These are phyloP conservation scores for Rhodophaea formosa DNA, from an alignment of 2,888 invertebrate genomes.

Conservation along the genomic window DNA sequence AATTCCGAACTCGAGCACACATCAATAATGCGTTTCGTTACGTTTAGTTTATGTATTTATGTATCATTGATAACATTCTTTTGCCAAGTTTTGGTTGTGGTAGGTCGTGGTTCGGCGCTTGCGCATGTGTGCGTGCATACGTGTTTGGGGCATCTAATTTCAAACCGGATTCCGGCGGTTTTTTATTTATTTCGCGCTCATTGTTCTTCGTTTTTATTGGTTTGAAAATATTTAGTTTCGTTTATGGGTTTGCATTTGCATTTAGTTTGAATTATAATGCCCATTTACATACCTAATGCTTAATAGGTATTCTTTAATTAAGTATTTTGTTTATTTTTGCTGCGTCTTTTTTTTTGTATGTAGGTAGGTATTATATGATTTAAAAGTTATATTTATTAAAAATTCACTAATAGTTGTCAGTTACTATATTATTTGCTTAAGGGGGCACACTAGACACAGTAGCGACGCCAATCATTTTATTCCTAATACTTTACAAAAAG, in stretches of 20 bases:
- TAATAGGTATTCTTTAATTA: neutral
- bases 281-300: neutral
- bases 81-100: slow-evolving; percentile 46
- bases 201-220: slow-evolving; percentile 23
- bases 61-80: slow-evolving; percentile 43
- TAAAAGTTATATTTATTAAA: too few relatives aligned
- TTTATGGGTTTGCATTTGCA: neutral
- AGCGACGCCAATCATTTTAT: too few relatives aligned
- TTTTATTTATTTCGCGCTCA: slow-evolving; percentile 40
- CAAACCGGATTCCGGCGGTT: slow-evolving; percentile 48
- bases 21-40: slow-evolving; percentile 36
- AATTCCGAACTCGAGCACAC: slow-evolving; percentile 43
- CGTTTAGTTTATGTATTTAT: slow-evolving; percentile 44
- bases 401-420: too few relatives aligned
- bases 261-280: neutral
- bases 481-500: too few relatives aligned
- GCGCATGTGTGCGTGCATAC: slow-evolving; percentile 39
- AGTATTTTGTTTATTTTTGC: neutral
- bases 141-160: slow-evolving; percentile 67
- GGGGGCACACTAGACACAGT: too few relatives aligned
- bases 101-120: slow-evolving; percentile 56
- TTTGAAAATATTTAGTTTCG: slow-evolving; percentile 7
- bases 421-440: too few relatives aligned
- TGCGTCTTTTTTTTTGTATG: neutral
- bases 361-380: neutral